Evolutionary conservation across 2,797 vertebrate genomes (phyloP).

Genomic region (Benthosema pterotum): DNA sequence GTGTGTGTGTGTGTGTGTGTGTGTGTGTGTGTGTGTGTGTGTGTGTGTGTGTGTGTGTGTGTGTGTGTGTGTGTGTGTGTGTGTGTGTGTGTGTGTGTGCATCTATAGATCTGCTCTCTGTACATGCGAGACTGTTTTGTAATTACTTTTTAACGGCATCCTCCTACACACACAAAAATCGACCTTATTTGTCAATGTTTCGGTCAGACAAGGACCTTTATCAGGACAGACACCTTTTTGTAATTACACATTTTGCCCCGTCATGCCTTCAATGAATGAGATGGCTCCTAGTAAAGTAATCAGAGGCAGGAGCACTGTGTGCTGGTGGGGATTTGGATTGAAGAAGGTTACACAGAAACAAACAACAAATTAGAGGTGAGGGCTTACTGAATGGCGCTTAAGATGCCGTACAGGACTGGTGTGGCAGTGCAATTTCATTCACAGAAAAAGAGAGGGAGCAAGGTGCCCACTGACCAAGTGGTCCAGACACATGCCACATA

Average conservation of each 20-base stretch:
- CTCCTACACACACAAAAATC: too few relatives aligned
- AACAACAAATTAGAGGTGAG: background rate
- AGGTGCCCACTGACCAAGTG: too few relatives aligned
- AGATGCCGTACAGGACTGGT: background rate
- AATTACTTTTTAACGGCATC: too few relatives aligned
- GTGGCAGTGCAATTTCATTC: background rate
- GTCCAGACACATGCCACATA: too few relatives aligned
- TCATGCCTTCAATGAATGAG: constrained; percentile 24
- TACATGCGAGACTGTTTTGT: too few relatives aligned
- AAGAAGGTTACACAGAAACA: background rate
- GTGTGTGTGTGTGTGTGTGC: too few relatives aligned
- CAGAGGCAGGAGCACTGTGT: background rate
- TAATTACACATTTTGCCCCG: constrained; percentile 32
- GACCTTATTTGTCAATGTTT: too few relatives aligned
- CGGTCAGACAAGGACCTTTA: too few relatives aligned
- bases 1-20: background rate
- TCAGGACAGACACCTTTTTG: background rate
- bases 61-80: too few relatives aligned
- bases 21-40: background rate
- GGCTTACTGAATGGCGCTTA: background rate
- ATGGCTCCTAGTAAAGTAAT: constrained; percentile 37
- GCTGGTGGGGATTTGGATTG: background rate
- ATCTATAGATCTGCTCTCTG: too few relatives aligned
- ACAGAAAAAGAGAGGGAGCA: background rate
- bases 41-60: background rate